A percentile compares a stretch with the other conserved stretches of the same genome.
Conservation (phyloP, 2,113 vertebrate genomes). For the Melierax canorus region DNA sequence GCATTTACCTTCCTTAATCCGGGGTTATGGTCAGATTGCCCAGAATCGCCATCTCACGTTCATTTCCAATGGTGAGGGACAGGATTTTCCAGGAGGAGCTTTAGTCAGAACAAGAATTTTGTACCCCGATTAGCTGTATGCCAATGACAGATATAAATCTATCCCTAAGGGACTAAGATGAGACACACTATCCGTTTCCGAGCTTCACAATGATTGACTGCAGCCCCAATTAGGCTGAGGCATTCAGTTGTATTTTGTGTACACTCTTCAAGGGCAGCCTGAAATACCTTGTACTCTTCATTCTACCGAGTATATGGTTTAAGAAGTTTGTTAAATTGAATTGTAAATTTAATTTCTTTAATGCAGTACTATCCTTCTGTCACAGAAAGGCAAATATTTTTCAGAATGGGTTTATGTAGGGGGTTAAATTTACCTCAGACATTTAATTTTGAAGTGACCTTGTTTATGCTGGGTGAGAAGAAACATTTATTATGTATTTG, state of each 20-base stretch:
- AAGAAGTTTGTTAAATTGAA: not conserved
- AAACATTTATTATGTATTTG: not conserved
- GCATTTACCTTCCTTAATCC: not conserved
- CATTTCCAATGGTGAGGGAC: not conserved
- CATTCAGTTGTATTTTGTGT: not conserved
- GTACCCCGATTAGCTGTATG: not conserved
- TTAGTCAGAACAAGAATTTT: not conserved
- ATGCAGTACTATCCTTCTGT: not conserved
- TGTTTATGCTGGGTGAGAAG: not conserved
- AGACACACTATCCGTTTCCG: not conserved
- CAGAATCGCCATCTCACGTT: not conserved
- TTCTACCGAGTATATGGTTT: not conserved
- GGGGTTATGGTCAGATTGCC: not conserved
- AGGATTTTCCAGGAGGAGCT: not conserved
- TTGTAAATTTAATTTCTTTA: constrained; percentile 44
- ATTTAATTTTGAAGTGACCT: constrained; percentile 32
- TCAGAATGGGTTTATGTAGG: not conserved
- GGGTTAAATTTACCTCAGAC: constrained; percentile 1
- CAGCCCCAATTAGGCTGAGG: not conserved
- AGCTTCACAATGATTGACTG: constrained; percentile 4
- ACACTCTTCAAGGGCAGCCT: not conserved
- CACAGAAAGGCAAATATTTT: constrained; percentile 29
- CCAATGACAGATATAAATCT: not conserved
- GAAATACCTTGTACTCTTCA: not conserved
- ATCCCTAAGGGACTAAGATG: not conserved